Evolutionary conservation across 2,888 invertebrate genomes (phyloP).

Genomic region (Mesorhabditis belari): DNA sequence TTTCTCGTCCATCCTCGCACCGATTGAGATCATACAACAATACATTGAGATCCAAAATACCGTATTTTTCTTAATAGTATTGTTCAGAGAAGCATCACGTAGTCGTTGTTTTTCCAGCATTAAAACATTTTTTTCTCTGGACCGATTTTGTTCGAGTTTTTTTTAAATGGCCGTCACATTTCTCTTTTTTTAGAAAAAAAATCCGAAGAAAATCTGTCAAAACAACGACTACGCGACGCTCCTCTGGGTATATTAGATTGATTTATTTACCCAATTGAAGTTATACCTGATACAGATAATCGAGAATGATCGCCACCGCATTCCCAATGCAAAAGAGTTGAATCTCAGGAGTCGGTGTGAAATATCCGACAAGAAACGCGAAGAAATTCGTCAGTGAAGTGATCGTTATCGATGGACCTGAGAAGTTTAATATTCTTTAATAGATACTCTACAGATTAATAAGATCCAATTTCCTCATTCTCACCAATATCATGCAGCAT

Average conservation of each 20-base stretch:
- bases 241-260: not conserved
- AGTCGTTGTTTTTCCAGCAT: no score
- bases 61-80: not conserved
- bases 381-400: constrained; percentile 75
- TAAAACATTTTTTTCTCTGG: no score
- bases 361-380: constrained; percentile 67
- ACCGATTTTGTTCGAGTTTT: no score
- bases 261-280: not conserved
- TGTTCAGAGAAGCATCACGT: no score
- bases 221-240: no score
- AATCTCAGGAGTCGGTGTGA: constrained; percentile 85
- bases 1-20: constrained; percentile 18
- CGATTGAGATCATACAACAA: constrained; percentile 27
- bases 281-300: constrained; percentile 76
- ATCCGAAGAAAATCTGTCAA: no score
- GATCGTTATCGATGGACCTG: constrained; percentile 78
- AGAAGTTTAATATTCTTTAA: not conserved
- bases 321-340: constrained; percentile 89
- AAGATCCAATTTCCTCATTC: no score
- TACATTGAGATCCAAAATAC: constrained; percentile 33
- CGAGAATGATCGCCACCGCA: constrained; percentile 81
- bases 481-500: constrained; percentile 76
- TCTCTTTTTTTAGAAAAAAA: no score
- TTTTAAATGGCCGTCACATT: no score
- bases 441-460: not conserved